A percentile compares a stretch with the other conserved stretches of the same genome.
These are phyloP conservation scores for Oryzaephilus surinamensis DNA, from an alignment of 1,140 invertebrate species.

Conservation along the genomic window DNA sequence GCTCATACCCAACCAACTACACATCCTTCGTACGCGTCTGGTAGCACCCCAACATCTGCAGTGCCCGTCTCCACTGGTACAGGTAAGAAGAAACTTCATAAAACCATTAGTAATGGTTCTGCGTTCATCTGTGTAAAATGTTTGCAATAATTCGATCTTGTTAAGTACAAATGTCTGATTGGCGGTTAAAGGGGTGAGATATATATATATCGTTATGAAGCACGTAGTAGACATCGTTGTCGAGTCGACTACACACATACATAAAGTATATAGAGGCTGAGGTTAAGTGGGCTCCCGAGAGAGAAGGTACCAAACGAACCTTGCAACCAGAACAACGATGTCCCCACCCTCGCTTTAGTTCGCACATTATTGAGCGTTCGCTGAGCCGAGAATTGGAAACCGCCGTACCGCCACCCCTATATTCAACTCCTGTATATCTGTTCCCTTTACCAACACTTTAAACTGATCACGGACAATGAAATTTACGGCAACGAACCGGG, in stretches of 20 bases:
- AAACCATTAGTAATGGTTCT: no score
- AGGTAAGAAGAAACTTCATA: slow-evolving; percentile 31
- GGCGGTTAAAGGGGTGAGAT: no score
- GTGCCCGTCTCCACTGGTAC: slow-evolving; percentile 34
- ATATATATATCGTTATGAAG: no score
- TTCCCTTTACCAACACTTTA: slow-evolving; percentile 26
- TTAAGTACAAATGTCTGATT: no score
- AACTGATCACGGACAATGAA: slow-evolving; percentile 37
- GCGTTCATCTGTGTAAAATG: not conserved
- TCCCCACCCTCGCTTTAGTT: slow-evolving; percentile 33
- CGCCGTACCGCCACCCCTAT: slow-evolving; percentile 30
- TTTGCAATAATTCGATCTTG: no score
- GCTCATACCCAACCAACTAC: slow-evolving; percentile 50
- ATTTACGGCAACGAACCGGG: slow-evolving; percentile 28
- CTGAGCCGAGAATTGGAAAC: slow-evolving; percentile 36
- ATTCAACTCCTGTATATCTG: not conserved
- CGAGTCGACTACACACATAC: no score
- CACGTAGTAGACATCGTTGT: no score
- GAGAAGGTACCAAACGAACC: slow-evolving; percentile 31
- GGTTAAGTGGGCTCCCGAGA: slow-evolving; percentile 15
- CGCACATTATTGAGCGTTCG: slow-evolving; percentile 37
- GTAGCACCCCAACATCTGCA: slow-evolving; percentile 44
- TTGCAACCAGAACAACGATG: slow-evolving; percentile 35
- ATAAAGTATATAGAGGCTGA: slow-evolving; percentile 29
- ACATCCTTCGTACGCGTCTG: slow-evolving; percentile 41